These are phyloP conservation scores for Xenus cinereus DNA, from an alignment of 2,113 vertebrate species.

Conservation along the genomic window DNA sequence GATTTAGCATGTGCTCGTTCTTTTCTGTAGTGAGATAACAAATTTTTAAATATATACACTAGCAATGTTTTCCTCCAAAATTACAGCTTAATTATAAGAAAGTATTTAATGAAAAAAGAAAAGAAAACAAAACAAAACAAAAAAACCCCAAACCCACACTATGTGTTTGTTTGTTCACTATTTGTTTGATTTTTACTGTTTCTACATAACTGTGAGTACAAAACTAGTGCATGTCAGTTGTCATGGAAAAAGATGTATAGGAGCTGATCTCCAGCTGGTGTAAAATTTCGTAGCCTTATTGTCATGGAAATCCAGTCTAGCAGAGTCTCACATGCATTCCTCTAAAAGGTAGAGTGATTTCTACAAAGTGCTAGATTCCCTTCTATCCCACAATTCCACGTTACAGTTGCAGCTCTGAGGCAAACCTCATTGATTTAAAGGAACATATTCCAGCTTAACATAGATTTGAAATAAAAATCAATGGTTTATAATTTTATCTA, in stretches of 20 bases:
- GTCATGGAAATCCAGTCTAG: not conserved
- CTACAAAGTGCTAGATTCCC: not conserved
- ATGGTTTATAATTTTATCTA: not conserved
- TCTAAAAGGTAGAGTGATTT: not conserved
- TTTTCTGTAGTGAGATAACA: not conserved
- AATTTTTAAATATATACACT: not conserved
- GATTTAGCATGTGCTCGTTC: not conserved
- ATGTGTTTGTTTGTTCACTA: not conserved
- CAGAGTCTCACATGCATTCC: not conserved
- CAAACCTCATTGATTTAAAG: not conserved
- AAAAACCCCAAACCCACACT: accelerated
- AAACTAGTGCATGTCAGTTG: not conserved
- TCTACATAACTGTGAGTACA: not conserved
- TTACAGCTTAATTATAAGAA: not conserved
- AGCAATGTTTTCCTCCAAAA: not conserved
- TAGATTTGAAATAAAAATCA: not conserved
- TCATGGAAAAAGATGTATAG: not conserved
- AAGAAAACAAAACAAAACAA: too few species aligned
- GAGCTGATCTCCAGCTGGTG: not conserved
- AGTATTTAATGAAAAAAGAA: not conserved
- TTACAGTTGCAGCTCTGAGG: not conserved
- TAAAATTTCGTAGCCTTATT: not conserved
- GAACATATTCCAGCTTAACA: not conserved
- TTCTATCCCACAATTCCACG: not conserved
- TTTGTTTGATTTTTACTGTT: not conserved